These are phyloP conservation scores for Invenusta paracnida DNA, from an alignment of 2,888 invertebrate species.

Conservation along the genomic window DNA sequence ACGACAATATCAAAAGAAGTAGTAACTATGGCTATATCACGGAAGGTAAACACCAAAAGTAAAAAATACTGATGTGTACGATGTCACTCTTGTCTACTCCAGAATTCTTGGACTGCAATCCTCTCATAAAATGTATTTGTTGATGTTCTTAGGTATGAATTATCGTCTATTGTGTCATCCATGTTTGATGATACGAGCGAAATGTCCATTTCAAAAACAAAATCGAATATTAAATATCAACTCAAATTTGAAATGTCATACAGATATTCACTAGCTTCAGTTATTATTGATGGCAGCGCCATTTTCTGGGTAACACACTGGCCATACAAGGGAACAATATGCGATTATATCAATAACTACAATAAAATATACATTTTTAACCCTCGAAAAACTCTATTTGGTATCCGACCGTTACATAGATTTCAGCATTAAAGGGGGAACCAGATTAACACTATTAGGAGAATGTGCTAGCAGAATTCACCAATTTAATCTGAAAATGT, in stretches of 20 bases:
- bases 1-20: too few species aligned
- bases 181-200: background rate
- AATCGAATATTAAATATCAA: background rate
- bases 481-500: constrained; percentile 35
- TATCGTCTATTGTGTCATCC: background rate
- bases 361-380: constrained; percentile 21
- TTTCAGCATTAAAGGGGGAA: constrained; percentile 44
- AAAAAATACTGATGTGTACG: background rate
- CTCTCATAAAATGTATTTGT: background rate
- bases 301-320: background rate
- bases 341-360: background rate
- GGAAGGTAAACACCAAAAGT: background rate
- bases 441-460: constrained; percentile 36
- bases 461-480: constrained; percentile 28
- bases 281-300: background rate
- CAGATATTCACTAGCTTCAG: background rate
- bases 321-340: background rate
- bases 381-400: too few species aligned
- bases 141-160: background rate
- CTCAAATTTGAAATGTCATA: background rate
- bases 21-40: background rate
- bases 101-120: background rate
- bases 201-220: background rate
- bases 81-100: background rate
- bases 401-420: constrained; percentile 45